Evolutionary conservation across 2,888 invertebrate species (phyloP).

Genomic region (Ichneumoninae sp.): DNA sequence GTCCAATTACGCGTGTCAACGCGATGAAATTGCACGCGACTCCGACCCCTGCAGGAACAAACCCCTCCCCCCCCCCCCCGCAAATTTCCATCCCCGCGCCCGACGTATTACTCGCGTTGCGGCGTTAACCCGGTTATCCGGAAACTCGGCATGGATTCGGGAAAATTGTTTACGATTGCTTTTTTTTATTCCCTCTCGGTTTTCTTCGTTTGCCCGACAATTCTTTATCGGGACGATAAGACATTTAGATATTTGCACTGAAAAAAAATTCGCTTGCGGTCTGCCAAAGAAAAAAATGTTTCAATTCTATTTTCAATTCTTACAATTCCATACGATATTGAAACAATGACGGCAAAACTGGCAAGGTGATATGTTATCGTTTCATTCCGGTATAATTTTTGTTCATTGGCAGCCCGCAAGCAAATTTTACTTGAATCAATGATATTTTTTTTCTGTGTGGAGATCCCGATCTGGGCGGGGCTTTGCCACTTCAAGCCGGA

Average conservation of each 20-base stretch:
- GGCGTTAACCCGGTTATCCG: slow-evolving; percentile 8
- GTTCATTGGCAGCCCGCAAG: no score
- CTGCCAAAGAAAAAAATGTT: no score
- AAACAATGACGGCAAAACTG: no score
- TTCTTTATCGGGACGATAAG: background rate
- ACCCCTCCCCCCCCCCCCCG: background rate
- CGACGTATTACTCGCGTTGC: slow-evolving; percentile 3
- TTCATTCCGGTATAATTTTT: no score
- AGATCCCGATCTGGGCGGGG: background rate
- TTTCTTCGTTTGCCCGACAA: background rate
- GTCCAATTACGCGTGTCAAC: slow-evolving; percentile 63
- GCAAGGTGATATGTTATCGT: no score
- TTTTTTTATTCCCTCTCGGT: background rate
- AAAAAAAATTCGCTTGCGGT: no score
- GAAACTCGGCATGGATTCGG: background rate
- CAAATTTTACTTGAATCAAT: no score
- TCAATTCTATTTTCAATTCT: no score
- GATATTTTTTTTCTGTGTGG: no score
- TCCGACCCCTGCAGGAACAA: slow-evolving; percentile 2
- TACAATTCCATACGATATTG: no score
- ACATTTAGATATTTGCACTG: background rate
- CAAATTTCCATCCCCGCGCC: background rate
- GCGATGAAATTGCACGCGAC: slow-evolving; percentile 63
- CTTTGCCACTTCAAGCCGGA: background rate
- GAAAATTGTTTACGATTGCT: slow-evolving; percentile 20